Evolutionary conservation across 2,888 invertebrate species (phyloP), one percentile per base, ranked within the genome.

Genomic region (Rhamnusium bicolor): DNA sequence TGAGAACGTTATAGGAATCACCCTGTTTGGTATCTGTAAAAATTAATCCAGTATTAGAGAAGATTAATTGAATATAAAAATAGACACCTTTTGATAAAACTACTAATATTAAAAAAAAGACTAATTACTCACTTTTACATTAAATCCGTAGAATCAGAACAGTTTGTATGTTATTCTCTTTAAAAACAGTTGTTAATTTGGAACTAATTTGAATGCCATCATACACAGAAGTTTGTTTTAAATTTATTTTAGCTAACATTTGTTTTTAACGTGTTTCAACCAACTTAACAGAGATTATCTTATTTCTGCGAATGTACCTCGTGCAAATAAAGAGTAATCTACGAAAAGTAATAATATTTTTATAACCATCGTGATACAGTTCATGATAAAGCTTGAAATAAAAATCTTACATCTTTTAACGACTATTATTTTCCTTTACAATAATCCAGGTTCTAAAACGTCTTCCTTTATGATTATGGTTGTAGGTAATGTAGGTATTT

Each of bases 331-430:
- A 65, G n/a, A 10, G 53, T 65, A 65, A 65, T 65, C 29, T 47
- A 18, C 29, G 51, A 29, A 29, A 8, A 29, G 65, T 65, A 53
- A 65, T 65, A 65, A 53, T 65, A 65, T 65, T 65, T 65, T 65
- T 65, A 65, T 12, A 53, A 19, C 53, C 53, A 21, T 8, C 21
- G 18, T 32, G 65, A 27, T 65, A 53, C 53, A 53, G 29, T 32
- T 18, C 32, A 53, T 51, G 65, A 53, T 51, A 53, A 10, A 47
- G 12, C 53, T 53, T 32, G 29, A 65, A 65, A 65, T 53, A 65
- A 65, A 65, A 65, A 4, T 65, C 12, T 65, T 65, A 51, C 18
- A 29, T 53, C 65, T 29, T 53, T 65, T 53, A 65, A 65, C 53
- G 32, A 32, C 29, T 19, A 40, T 29, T 65, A 65, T 65, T 65